These are phyloP conservation scores for Hemithea aestivaria DNA, from an alignment of 2,888 invertebrate genomes.

Conservation along the genomic window DNA sequence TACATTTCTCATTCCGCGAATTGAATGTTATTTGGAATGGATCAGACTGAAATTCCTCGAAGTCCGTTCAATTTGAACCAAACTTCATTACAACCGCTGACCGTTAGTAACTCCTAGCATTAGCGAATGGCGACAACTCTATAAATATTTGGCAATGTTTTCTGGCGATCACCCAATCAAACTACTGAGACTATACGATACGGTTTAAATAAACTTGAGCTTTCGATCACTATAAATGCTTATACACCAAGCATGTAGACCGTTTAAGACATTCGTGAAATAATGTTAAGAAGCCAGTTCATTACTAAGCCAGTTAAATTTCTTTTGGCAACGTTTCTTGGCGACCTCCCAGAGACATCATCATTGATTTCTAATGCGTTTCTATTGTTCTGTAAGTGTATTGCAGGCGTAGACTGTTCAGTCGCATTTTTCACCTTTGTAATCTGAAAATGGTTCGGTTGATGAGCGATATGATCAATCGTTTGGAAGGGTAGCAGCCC, in stretches of 20 bases:
- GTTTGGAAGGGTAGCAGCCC: slow-evolving; percentile 46
- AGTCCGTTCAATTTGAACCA: slow-evolving; percentile 40
- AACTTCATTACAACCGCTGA: slow-evolving; percentile 31
- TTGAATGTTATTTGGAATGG: slow-evolving; percentile 24
- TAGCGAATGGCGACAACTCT: slow-evolving; percentile 49
- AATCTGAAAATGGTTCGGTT: slow-evolving; percentile 27
- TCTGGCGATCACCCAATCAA: slow-evolving; percentile 58
- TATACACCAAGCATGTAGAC: slow-evolving; percentile 20
- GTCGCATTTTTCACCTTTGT: slow-evolving; percentile 15
- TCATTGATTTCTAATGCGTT: slow-evolving; percentile 38
- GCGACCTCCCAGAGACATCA: slow-evolving; percentile 39
- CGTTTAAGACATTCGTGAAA: slow-evolving; percentile 20
- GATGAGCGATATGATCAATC: slow-evolving; percentile 39
- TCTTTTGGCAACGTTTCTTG: slow-evolving; percentile 46
- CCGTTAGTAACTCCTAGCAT: slow-evolving; percentile 32
- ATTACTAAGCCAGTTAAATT: slow-evolving; percentile 39
- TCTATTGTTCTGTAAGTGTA: slow-evolving; percentile 33
- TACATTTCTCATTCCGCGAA: slow-evolving; percentile 27
- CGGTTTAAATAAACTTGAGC: slow-evolving; percentile 37
- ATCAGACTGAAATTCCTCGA: slow-evolving; percentile 31
- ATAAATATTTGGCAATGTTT: slow-evolving; percentile 63
- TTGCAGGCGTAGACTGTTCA: slow-evolving; percentile 13
- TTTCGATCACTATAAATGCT: slow-evolving; percentile 16
- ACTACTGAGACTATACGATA: slow-evolving; percentile 36
- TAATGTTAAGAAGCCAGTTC: slow-evolving; percentile 22